These are phyloP conservation scores for Hypolimnas misippus DNA, from an alignment of 2,888 invertebrate species.

Conservation along the genomic window DNA sequence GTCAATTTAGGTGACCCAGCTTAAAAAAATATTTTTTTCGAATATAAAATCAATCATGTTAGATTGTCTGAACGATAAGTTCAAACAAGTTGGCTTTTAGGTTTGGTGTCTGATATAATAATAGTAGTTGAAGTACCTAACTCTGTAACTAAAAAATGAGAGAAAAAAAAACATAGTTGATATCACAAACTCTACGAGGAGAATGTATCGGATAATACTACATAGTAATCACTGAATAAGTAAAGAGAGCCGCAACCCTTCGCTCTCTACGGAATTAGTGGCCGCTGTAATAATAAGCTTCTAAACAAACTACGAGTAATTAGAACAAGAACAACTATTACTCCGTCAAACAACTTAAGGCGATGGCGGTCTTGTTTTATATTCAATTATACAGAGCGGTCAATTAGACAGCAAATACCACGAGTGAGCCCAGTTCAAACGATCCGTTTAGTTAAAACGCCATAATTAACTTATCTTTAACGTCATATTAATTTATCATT, in stretches of 20 bases:
- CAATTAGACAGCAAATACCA: conserved; percentile 54
- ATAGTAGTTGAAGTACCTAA: too few species aligned
- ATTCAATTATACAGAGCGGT: conserved; percentile 58
- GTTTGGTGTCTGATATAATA: too few species aligned
- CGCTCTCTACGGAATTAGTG: conserved; percentile 66
- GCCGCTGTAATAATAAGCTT: conserved; percentile 72
- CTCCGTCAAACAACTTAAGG: conserved; percentile 72
- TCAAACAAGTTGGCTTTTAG: too few species aligned
- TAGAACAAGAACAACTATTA: conserved; percentile 75
- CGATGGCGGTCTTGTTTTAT: conserved; percentile 61
- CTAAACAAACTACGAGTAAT: conserved; percentile 79
- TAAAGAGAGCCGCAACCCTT: conserved; percentile 65
- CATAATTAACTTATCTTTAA: conserved; percentile 38
- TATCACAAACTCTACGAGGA: conserved; percentile 57
- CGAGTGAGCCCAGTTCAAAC: conserved; percentile 33
- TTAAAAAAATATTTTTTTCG: too few species aligned
- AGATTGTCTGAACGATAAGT: too few species aligned
- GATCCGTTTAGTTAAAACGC: conserved; percentile 38
- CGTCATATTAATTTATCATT: conserved; percentile 38
- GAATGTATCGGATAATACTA: conserved; percentile 50
- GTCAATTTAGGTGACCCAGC: background rate
- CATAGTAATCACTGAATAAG: conserved; percentile 72
- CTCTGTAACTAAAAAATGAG: too few species aligned
- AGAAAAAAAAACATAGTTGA: background rate
- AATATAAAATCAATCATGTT: too few species aligned